Base-by-base conservation (phyloP, 1,140 invertebrate species). In the Heliothis virescens region DNA sequence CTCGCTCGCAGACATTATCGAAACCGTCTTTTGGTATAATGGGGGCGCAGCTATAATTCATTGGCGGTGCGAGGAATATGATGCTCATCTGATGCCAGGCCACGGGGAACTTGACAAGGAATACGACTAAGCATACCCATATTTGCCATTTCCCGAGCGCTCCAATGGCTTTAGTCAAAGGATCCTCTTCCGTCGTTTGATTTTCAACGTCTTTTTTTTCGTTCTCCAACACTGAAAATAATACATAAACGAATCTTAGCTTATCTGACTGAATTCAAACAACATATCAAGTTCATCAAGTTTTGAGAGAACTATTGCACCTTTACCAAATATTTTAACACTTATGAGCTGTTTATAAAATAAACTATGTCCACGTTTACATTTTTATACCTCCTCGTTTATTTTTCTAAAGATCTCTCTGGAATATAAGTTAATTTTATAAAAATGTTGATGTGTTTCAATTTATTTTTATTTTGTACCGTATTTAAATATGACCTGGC, bases 81-180 rank as follows among this genome's bases (percentile, higher is more conserved):
- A 96, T 96, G 16, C 95, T 96, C 86, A 96, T 94, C 85, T 96
- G 96, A 87, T 97, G 97, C 96, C 96, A 97, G 0, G 96, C 96
- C 1, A 97, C 96, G 1, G 96, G 96, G 85, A 97, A 97, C 86
- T 97, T 97, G 13, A 96, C 95, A 1, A 97, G 87, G 29, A 97
- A 96, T 15, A 97, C 95, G 0, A 96, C 93, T 15, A 96, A 90
- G 79, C 96, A 97, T 18, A 97, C 95, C 89, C 95, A 94, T 59
- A 97, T 94, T 88, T 98, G 97, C 96, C 97, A 97, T 83, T 95
- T 95, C 5, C 97, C 96, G 26, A 97, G 96, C 53, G 95, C 95
- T 0, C 97, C 97, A 41, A 97, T 97, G 13, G 95, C 93, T 83
- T 91, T 92, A 1, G 92, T 91, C 52, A 95, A 72, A 4, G 89